Evolutionary conservation across 2,113 vertebrate genomes (phyloP).

Genomic region (Phalacrocorax brasilianus): DNA sequence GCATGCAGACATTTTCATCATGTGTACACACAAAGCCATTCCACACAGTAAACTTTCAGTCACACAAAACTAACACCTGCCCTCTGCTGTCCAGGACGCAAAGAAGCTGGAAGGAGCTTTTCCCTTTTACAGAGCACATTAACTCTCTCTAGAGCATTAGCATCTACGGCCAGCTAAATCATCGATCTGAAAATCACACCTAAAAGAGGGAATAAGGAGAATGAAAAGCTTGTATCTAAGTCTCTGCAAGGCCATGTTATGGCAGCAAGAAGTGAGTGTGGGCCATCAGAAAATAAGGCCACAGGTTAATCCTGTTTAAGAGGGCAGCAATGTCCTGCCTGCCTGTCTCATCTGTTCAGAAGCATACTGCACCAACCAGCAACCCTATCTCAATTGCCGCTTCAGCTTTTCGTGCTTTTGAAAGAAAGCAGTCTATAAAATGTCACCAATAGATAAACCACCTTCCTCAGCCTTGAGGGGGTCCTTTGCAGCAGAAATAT

Average conservation of each 20-base stretch:
- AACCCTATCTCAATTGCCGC: neutral
- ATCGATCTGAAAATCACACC: neutral
- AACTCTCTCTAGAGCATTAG: neutral
- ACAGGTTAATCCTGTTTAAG: neutral
- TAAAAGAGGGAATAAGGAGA: neutral
- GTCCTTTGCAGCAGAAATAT: neutral
- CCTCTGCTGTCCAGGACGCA: slow-evolving; percentile 6
- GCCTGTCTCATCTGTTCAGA: neutral
- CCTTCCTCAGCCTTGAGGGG: neutral
- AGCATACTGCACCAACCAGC: neutral
- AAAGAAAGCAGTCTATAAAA: neutral
- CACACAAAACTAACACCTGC: slow-evolving; percentile 1
- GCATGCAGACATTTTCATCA: neutral
- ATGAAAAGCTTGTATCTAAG: neutral
- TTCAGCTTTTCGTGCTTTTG: neutral
- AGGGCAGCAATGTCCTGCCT: neutral
- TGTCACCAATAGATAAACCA: neutral
- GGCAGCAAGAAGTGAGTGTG: neutral
- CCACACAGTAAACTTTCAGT: neutral
- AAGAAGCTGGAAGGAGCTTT: neutral
- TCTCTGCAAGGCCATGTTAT: neutral
- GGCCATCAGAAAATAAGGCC: neutral
- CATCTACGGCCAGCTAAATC: neutral
- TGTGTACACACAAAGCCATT: neutral
- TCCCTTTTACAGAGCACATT: neutral